Base-by-base conservation (phyloP, 2,113 vertebrate genomes). In the Nycticorax nycticorax region DNA sequence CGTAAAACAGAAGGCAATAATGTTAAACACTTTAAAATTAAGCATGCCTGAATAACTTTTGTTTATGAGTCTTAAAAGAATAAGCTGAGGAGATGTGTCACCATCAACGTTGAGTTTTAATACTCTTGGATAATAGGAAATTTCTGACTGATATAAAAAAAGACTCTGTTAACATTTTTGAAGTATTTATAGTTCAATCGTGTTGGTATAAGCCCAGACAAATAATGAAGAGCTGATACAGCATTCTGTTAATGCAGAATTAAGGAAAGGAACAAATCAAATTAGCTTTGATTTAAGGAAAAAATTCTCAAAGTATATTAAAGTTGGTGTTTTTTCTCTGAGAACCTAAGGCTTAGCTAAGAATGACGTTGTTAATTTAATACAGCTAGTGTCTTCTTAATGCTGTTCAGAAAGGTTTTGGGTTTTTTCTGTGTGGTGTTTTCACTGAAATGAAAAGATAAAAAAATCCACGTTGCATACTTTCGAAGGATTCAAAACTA, bases 81-180 rank as follows among this genome's bases (percentile, higher is more conserved):
- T 57, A 88, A 80, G 13, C 22, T 0, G 0, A 85, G 33, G 50
- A 75, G 39, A 63, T 55, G 7, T 41, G 37, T 55, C 53, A 62
- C 41, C 41, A 62, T 32, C 13, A 62, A 2, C 55, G 23, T 2
- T 17, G 30, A 90, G 12, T 75, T 86, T 59, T 77, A 74, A 48
- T 59, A 71, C 9, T 35, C 35, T 48, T 50, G 33, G 30, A 80
- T 50, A 84, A 74, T 6, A 74, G 32, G 26, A 84, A 86, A 80
- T 57, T 57, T 84, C 22, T 72, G 27, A 37, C 19, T 56, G 10
- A 63, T 67, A 30, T 14, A 11, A 55, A 81, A 59, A 81, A 66
- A 23, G 2, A 0, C 1, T 0, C 19, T 73, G 8, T 39, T 67
- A 66, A 41, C 4, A 33, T 74, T 86, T 87, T 45, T 0, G 3